phyloP scores from a whole-genome alignment of 1,140 invertebrate species.

The Piezodorus guildinii region DNA sequence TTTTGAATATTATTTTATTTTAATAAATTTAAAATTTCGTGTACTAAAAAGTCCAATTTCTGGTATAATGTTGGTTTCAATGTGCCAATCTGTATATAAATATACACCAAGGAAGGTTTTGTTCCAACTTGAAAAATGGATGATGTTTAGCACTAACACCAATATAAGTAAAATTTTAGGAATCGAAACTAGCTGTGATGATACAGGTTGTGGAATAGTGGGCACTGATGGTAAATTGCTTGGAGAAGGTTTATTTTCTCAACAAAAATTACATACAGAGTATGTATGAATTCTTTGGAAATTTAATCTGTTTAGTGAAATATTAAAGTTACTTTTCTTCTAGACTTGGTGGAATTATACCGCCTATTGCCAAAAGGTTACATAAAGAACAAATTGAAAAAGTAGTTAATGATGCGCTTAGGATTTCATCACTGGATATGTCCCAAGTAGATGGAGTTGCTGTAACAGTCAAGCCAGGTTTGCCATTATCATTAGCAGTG shows the following conservation, averaged over 20 bases:
- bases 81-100: too few species aligned
- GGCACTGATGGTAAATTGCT: slow-evolving; percentile 55
- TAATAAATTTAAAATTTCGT: too few species aligned
- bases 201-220: slow-evolving; percentile 85
- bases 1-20: too few species aligned
- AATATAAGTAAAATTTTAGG: slow-evolving; percentile 44
- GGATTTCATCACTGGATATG: slow-evolving; percentile 48
- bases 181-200: slow-evolving; percentile 98
- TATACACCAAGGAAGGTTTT: too few species aligned
- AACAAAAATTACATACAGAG: slow-evolving; percentile 60
- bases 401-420: slow-evolving; percentile 57
- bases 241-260: slow-evolving; percentile 67
- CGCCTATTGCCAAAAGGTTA: slow-evolving; percentile 66
- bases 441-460: slow-evolving; percentile 80
- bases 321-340: not conserved
- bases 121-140: too few species aligned
- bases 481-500: slow-evolving; percentile 64
- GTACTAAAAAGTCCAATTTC: too few species aligned
- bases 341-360: slow-evolving; percentile 85
- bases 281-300: slow-evolving; percentile 33
- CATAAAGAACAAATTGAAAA: slow-evolving; percentile 68
- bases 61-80: too few species aligned
- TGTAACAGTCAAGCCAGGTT: slow-evolving; percentile 76
- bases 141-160: too few species aligned
- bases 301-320: not conserved